Percentiles rank a stretch among this genome's conserved stretches.
phyloP scores from a whole-genome alignment of 1,140 invertebrate genomes.

The Calephelis nemesis region DNA sequence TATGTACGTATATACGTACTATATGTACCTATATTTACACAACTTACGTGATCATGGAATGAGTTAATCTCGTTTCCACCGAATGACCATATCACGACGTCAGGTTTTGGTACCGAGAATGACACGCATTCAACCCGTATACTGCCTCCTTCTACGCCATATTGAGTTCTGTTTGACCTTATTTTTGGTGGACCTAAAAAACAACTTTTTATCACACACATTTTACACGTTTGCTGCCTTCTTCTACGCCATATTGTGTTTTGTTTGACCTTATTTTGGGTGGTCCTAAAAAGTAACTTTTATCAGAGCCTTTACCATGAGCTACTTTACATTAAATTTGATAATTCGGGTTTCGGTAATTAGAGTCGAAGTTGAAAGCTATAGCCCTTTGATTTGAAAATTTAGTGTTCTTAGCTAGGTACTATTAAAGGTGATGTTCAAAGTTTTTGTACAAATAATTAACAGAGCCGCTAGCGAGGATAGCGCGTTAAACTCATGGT shows the following conservation, averaged over 20 bases:
- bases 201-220: constrained; percentile 81
- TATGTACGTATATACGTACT: too few relatives aligned
- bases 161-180: constrained; percentile 90
- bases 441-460: too few relatives aligned
- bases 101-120: constrained; percentile 92
- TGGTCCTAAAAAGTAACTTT: constrained; percentile 78
- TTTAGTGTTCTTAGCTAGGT: too few relatives aligned
- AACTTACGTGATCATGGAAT: constrained; percentile 73
- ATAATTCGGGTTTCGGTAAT: too few relatives aligned
- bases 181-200: constrained; percentile 88
- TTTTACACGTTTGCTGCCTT: constrained; percentile 91
- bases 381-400: too few relatives aligned
- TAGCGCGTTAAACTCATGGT: too few relatives aligned
- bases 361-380: too few relatives aligned
- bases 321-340: too few relatives aligned
- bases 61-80: constrained; percentile 89
- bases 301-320: too few relatives aligned
- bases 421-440: too few relatives aligned
- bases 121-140: constrained; percentile 93
- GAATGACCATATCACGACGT: constrained; percentile 90
- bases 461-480: too few relatives aligned
- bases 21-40: too few relatives aligned
- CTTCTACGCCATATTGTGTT: constrained; percentile 90
- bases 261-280: constrained; percentile 91
- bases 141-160: constrained; percentile 88